Conservation (phyloP, 1,140 invertebrate genomes). For the Maconellicoccus hirsutus region DNA sequence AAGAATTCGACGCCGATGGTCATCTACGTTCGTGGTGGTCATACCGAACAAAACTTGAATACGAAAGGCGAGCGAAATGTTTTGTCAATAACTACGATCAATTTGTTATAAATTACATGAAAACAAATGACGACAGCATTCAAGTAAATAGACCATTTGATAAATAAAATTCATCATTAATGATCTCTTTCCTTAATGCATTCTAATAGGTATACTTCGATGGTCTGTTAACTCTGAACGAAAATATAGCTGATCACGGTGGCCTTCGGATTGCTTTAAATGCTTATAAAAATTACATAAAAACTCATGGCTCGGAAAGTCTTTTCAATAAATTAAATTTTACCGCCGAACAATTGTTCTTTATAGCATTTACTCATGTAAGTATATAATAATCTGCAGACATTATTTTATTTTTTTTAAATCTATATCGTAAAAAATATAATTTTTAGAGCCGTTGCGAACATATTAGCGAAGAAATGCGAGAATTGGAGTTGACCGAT, state of each 20-base stretch:
- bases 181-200: not conserved
- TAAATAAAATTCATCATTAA: too few relatives aligned
- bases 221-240: conserved; percentile 43
- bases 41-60: conserved; percentile 52
- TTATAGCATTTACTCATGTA: conserved; percentile 43
- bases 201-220: conserved; percentile 34
- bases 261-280: conserved; percentile 47
- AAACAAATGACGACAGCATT: too few relatives aligned
- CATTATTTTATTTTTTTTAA: not conserved
- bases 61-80: conserved; percentile 62
- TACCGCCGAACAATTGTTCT: conserved; percentile 48
- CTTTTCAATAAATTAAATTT: conserved; percentile 34
- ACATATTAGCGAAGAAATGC: conserved; percentile 14
- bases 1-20: conserved; percentile 57
- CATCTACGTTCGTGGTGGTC: conserved; percentile 78
- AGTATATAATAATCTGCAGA: conserved; percentile 25
- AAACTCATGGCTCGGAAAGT: conserved; percentile 41
- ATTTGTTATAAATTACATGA: conserved; percentile 34
- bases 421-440: too few relatives aligned
- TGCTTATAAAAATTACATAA: conserved; percentile 38
- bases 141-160: too few relatives aligned
- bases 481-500: conserved; percentile 24
- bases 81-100: conserved; percentile 77
- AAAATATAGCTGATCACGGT: conserved; percentile 60
- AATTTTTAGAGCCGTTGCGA: conserved; percentile 25